phyloP scores from a whole-genome alignment of 2,113 vertebrate species.

The Apteryx owenii region DNA sequence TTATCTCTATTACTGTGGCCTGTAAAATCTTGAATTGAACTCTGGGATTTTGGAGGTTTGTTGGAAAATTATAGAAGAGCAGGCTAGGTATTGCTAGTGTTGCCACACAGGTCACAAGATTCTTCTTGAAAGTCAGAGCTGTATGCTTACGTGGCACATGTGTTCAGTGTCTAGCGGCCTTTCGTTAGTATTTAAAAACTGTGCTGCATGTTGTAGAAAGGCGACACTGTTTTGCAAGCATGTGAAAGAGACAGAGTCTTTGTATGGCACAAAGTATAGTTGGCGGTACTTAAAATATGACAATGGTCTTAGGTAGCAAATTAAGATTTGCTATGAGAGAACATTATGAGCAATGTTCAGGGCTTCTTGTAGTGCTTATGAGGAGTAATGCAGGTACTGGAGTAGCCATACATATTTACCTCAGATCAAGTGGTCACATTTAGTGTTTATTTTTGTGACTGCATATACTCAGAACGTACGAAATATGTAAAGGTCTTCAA shows the following conservation, averaged over 20 bases:
- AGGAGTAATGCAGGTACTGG: background rate
- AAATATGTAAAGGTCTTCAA: background rate
- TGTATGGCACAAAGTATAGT: background rate
- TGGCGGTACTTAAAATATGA: background rate
- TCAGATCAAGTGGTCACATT: background rate
- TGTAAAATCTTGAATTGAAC: background rate
- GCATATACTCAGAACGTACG: background rate
- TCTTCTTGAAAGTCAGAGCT: background rate
- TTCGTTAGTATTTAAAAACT: background rate
- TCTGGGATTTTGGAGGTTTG: background rate
- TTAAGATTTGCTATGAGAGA: background rate
- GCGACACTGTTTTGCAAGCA: background rate
- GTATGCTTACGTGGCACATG: background rate
- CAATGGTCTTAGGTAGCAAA: background rate
- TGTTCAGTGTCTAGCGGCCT: background rate
- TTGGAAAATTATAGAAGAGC: background rate
- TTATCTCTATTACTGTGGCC: constrained; percentile 32
- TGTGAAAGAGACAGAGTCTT: background rate
- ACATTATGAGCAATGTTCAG: background rate
- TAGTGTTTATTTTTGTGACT: background rate
- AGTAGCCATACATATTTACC: background rate
- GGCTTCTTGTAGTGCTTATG: background rate
- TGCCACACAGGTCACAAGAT: no score
- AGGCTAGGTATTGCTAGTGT: no score
- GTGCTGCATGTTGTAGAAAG: background rate